A percentile compares a stretch with the other conserved stretches of the same genome.
phyloP scores from a whole-genome alignment of 2,888 invertebrate genomes.

The Alloscopus bannaensis region DNA sequence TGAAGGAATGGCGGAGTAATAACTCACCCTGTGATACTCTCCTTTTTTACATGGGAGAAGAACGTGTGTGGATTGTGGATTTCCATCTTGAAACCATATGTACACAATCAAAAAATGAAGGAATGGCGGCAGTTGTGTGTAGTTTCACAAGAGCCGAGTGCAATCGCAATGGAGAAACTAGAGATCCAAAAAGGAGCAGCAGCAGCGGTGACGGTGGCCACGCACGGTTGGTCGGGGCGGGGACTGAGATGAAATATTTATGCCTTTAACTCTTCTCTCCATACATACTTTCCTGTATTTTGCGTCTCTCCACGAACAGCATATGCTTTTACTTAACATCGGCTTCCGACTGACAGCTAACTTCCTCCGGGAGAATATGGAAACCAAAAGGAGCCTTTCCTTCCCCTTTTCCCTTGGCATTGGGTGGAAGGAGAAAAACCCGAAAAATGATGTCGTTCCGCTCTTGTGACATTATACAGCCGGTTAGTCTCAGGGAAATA shows the following conservation, averaged over 20 bases:
- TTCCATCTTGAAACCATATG: constrained; percentile 59
- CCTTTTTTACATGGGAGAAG: constrained; percentile 4
- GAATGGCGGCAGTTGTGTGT: constrained; percentile 15
- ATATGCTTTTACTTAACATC: constrained; percentile 46
- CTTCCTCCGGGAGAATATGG: constrained; percentile 46
- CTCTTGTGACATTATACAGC: constrained; percentile 33
- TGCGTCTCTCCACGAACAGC: constrained; percentile 9
- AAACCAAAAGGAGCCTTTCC: constrained; percentile 7
- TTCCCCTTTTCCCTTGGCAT: constrained; percentile 4
- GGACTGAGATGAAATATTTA: constrained; percentile 61
- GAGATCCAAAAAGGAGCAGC: constrained; percentile 13
- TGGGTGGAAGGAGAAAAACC: neutral
- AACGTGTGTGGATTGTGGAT: constrained; percentile 19
- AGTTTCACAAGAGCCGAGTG: neutral
- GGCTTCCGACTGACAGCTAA: constrained; percentile 46
- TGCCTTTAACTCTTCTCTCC: constrained; percentile 56
- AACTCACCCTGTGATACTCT: constrained; percentile 42
- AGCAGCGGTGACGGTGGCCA: constrained; percentile 54
- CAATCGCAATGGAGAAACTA: constrained; percentile 14
- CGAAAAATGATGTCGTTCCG: constrained; percentile 15
- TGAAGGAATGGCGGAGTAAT: constrained; percentile 40
- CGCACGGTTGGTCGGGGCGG: constrained; percentile 61
- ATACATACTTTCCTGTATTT: neutral
- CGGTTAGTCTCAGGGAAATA: neutral
- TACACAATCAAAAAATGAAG: constrained; percentile 38